Evolutionary conservation across 2,888 invertebrate genomes (phyloP).

Genomic region (Desoria tigrina): DNA sequence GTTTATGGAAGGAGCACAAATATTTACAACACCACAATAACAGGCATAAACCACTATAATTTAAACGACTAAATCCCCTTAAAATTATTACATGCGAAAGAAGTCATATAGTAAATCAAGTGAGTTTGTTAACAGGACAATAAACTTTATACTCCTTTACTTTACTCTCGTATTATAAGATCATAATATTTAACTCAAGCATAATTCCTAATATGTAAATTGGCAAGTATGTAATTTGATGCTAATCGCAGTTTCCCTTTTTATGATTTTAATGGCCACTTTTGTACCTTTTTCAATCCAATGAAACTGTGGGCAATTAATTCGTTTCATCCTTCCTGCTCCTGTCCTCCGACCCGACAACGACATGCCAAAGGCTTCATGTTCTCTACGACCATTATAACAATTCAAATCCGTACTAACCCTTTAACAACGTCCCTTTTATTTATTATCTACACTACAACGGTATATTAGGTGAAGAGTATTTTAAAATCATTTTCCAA

Average conservation of each 20-base stretch:
- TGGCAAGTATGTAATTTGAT: constrained; percentile 24
- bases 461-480: no score
- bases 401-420: no score
- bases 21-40: constrained; percentile 7
- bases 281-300: background rate
- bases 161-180: background rate
- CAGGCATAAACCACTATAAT: background rate
- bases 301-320: constrained; percentile 3
- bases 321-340: constrained; percentile 8
- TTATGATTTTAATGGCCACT: constrained; percentile 17
- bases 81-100: background rate
- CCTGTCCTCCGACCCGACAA: background rate
- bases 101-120: constrained; percentile 5
- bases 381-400: no score
- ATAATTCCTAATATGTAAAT: constrained; percentile 19
- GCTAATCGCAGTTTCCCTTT: constrained; percentile 22
- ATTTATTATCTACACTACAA: no score
- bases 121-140: constrained; percentile 23
- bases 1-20: constrained; percentile 8
- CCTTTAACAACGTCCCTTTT: no score
- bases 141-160: constrained; percentile 11
- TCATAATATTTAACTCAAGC: background rate
- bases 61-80: constrained; percentile 3
- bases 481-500: background rate
- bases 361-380: background rate